Evolutionary conservation across 2,797 vertebrate genomes (phyloP).

Genomic region (Hydrophis major): DNA sequence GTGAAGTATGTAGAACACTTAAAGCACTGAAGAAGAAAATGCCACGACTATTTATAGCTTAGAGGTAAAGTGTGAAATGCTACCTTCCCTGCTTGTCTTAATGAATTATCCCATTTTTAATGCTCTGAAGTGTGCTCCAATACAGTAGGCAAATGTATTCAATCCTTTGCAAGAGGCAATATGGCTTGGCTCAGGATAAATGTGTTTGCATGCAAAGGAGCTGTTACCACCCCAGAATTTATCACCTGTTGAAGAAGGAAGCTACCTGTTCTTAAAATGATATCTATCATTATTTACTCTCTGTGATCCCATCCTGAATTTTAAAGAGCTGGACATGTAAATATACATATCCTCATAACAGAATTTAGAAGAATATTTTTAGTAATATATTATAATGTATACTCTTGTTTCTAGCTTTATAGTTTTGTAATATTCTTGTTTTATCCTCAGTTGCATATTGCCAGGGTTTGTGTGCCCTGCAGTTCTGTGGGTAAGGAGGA

Average conservation of each 20-base stretch:
- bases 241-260: conserved; percentile 20
- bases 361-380: not conserved
- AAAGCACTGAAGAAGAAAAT: not conserved
- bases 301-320: conserved; percentile 20
- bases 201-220: not conserved
- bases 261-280: conserved; percentile 21
- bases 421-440: not conserved
- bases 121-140: conserved; percentile 45
- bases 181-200: not conserved
- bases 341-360: not conserved
- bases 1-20: conserved; percentile 27
- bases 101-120: conserved; percentile 52
- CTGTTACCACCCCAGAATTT: conserved; percentile 1
- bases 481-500: not conserved
- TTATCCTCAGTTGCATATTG: not conserved
- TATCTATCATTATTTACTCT: conserved; percentile 29
- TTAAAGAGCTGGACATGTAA: conserved; percentile 25
- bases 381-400: conserved; percentile 6
- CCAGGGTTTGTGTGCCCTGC: not conserved
- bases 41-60: conserved; percentile 49
- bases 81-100: conserved; percentile 55
- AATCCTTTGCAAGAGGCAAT: not conserved
- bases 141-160: not conserved
- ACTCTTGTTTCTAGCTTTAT: conserved; percentile 5
- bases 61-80: conserved; percentile 24